These are phyloP conservation scores for Nibea albiflora DNA, from an alignment of 2,113 vertebrate species.

Conservation along the genomic window DNA sequence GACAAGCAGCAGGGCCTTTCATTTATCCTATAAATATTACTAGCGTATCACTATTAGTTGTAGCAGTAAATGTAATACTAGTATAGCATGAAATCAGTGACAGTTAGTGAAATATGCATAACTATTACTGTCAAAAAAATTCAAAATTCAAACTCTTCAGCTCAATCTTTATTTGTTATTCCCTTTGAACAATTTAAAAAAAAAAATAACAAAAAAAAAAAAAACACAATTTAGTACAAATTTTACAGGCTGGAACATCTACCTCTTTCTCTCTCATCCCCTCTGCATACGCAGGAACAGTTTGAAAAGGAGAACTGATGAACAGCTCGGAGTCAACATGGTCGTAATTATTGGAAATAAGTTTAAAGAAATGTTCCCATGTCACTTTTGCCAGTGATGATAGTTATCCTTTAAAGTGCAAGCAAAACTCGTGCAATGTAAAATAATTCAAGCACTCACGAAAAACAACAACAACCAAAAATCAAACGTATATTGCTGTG, in stretches of 20 bases:
- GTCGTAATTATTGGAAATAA: background rate
- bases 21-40: background rate
- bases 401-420: conserved; percentile 2
- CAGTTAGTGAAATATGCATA: background rate
- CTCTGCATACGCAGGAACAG: conserved; percentile 3
- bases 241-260: conserved; percentile 31
- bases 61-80: background rate
- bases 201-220: conserved; percentile 48
- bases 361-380: background rate
- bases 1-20: background rate
- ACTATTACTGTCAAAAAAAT: conserved; percentile 32
- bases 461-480: conserved; percentile 28
- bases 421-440: conserved; percentile 26
- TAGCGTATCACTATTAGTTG: background rate
- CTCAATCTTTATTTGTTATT: conserved; percentile 71
- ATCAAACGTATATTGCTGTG: background rate
- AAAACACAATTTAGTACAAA: conserved; percentile 51
- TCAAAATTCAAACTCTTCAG: conserved; percentile 51
- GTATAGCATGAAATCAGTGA: background rate
- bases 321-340: background rate
- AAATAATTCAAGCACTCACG: conserved; percentile 26
- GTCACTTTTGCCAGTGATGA: background rate
- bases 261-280: conserved; percentile 11
- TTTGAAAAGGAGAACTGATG: background rate
- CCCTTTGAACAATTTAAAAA: conserved; percentile 54